phyloP scores from a whole-genome alignment of 2,888 invertebrate species.

The Dysmachus trigonus region DNA sequence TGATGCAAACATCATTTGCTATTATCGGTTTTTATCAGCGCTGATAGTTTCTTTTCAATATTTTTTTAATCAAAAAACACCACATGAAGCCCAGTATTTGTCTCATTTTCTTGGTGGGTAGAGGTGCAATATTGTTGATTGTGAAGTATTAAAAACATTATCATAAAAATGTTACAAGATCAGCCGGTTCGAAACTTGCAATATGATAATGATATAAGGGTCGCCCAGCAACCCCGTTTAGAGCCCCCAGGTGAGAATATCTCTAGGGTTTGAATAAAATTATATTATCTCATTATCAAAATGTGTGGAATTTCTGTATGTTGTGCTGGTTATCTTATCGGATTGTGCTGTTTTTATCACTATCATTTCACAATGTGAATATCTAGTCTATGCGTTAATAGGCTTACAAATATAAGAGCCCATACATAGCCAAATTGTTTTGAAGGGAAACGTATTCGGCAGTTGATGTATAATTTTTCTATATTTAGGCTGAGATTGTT shows the following conservation, averaged over 20 bases:
- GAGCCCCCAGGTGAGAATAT: conserved; percentile 58
- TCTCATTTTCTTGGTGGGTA: background rate
- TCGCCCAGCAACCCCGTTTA: conserved; percentile 57
- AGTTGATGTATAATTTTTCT: no score
- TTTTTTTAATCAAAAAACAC: background rate
- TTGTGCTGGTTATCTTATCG: conserved; percentile 38
- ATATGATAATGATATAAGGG: conserved; percentile 61
- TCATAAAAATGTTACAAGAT: conserved; percentile 59
- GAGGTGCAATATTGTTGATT: background rate
- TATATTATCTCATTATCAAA: background rate
- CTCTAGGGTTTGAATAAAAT: background rate
- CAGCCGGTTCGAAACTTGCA: conserved; percentile 61
- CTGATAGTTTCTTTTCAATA: background rate
- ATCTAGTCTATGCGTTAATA: background rate
- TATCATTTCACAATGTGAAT: background rate
- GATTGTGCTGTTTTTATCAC: background rate
- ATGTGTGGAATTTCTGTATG: conserved; percentile 23
- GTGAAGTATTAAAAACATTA: background rate
- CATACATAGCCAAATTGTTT: background rate
- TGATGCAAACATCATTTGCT: background rate
- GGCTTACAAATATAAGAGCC: background rate
- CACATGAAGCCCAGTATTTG: background rate
- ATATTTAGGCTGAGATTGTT: no score
- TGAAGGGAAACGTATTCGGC: background rate
- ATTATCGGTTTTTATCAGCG: background rate